Evolutionary conservation across 2,888 invertebrate genomes (phyloP).

Genomic region (Heteromyza rotundicornis): DNA sequence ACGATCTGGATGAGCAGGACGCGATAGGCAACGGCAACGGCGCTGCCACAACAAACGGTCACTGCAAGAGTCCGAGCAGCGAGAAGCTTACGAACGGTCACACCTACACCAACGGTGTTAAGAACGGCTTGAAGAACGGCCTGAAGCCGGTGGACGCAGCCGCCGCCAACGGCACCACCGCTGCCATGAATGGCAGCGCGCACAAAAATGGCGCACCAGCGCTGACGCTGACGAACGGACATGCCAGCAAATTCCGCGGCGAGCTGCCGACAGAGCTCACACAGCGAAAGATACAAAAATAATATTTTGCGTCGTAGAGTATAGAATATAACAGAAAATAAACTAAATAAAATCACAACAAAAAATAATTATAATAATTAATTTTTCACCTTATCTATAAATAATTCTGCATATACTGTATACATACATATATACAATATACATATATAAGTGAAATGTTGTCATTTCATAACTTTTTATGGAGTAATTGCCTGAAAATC

Average conservation of each 20-base stretch:
- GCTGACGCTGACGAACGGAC: conserved; percentile 49
- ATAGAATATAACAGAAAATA: conserved; percentile 5
- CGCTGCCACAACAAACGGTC: conserved; percentile 39
- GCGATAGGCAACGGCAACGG: conserved; percentile 9
- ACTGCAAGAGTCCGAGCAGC: conserved; percentile 44
- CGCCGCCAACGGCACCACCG: conserved; percentile 35
- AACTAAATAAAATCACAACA: background rate
- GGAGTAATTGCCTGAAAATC: conserved; percentile 9
- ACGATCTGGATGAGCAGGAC: conserved; percentile 23
- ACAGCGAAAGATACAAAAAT: conserved; percentile 61
- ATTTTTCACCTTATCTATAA: conserved; percentile 22
- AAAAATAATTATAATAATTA: background rate
- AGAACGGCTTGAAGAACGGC: conserved; percentile 44
- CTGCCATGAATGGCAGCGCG: conserved; percentile 41
- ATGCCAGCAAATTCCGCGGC: conserved; percentile 45
- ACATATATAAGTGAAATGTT: conserved; percentile 25
- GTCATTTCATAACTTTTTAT: background rate
- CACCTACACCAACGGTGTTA: conserved; percentile 26
- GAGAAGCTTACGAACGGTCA: conserved; percentile 25
- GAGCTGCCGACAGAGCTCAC: conserved; percentile 54
- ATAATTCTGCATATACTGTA: conserved; percentile 18
- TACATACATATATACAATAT: conserved; percentile 24
- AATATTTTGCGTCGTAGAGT: conserved; percentile 51
- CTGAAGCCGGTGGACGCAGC: conserved; percentile 31
- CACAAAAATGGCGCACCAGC: conserved; percentile 48